Conservation (phyloP, 2,888 invertebrate genomes). For the Punctoribates punctum region DNA sequence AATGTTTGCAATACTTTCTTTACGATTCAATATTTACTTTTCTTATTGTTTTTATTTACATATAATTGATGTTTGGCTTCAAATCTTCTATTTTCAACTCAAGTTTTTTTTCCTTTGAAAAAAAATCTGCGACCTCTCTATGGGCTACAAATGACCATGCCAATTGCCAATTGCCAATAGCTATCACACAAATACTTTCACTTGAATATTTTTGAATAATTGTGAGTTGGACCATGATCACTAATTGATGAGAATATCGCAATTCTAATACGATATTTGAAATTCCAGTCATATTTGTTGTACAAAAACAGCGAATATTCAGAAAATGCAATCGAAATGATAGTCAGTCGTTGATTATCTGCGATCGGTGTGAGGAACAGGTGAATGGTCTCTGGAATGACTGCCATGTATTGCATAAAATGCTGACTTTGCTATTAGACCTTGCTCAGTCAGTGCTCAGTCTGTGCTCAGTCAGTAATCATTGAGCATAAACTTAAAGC, state of each 20-base stretch:
- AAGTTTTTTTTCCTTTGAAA: neutral
- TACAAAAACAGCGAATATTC: no score
- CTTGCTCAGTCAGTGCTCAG: neutral
- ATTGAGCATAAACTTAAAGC: constrained; percentile 8
- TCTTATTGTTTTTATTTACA: neutral
- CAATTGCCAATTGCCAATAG: no score
- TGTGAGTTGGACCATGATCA: no score
- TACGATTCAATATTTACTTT: constrained; percentile 9
- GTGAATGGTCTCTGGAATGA: constrained; percentile 14
- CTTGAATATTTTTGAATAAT: no score
- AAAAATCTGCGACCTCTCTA: no score
- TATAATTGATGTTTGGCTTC: neutral
- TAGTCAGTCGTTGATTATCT: neutral
- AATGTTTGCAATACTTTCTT: neutral
- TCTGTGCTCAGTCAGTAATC: neutral
- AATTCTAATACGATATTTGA: no score
- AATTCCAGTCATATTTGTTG: no score
- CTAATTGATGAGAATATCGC: no score
- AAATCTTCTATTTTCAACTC: neutral
- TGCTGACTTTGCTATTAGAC: constrained; percentile 18
- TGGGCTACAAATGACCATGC: no score
- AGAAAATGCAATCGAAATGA: no score
- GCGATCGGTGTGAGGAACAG: neutral
- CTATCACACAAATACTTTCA: no score
- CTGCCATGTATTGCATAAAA: neutral